These are phyloP conservation scores for Megaceryle maxima DNA, from an alignment of 2,113 vertebrate genomes.

Conservation along the genomic window DNA sequence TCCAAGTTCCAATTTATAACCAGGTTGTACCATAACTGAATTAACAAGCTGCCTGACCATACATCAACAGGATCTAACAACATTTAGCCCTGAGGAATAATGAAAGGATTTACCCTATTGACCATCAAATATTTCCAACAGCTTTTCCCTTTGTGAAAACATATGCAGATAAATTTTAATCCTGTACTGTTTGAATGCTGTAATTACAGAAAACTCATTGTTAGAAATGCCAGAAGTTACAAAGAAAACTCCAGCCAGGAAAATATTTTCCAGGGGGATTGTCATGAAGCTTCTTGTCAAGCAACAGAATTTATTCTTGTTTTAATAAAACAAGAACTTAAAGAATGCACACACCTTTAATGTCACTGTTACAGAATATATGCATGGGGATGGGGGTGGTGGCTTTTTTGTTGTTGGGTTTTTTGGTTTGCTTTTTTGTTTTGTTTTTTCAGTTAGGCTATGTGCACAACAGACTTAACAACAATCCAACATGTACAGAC, in stretches of 20 bases:
- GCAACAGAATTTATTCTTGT: not conserved
- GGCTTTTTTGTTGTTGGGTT: not conserved
- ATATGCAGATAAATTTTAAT: not conserved
- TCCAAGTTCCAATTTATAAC: not conserved
- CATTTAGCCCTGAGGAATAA: not conserved
- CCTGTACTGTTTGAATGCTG: not conserved
- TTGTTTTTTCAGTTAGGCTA: not conserved
- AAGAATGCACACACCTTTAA: not conserved
- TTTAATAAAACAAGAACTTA: not conserved
- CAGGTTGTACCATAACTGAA: not conserved
- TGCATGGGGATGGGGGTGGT: too few species aligned
- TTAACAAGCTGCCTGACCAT: not conserved
- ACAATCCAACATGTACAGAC: not conserved
- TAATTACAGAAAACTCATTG: not conserved
- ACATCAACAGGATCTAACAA: not conserved
- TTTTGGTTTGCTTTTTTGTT: not conserved
- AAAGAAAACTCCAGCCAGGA: not conserved
- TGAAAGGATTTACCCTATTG: not conserved
- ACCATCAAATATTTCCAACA: not conserved
- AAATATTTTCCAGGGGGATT: not conserved
- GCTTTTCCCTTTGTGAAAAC: not conserved
- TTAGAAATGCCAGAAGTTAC: not conserved
- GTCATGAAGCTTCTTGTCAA: not conserved
- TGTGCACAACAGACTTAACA: not conserved
- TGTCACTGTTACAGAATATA: not conserved